Percentiles rank a stretch among this genome's conserved stretches.
phyloP scores from a whole-genome alignment of 2,113 vertebrate species.

The Neodon shergylaensis region DNA sequence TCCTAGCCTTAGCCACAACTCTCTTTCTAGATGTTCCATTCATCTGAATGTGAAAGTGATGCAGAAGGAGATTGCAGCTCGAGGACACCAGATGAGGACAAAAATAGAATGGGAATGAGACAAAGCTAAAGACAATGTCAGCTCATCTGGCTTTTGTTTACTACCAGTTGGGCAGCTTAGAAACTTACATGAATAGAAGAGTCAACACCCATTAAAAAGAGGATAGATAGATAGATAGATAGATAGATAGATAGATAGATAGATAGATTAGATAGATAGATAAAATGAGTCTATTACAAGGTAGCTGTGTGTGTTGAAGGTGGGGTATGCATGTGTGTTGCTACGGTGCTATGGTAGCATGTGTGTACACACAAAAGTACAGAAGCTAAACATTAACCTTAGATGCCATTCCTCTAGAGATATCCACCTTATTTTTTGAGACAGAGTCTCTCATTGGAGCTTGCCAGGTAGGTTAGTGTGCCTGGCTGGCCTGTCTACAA shows the following conservation, averaged over 20 bases:
- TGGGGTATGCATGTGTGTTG: background rate
- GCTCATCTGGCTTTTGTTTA: background rate
- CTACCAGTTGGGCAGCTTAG: background rate
- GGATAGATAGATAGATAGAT: background rate
- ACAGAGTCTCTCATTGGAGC: background rate
- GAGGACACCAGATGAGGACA: background rate
- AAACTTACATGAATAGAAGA: background rate
- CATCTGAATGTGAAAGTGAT: background rate
- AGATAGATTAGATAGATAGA: background rate
- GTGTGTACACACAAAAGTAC: background rate
- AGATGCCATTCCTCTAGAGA: background rate
- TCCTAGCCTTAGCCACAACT: background rate
- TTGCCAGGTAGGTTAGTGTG: background rate
- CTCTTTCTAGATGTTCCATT: background rate
- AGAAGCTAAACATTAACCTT: background rate
- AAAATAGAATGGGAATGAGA: background rate
- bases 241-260: background rate
- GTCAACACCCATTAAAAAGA: background rate
- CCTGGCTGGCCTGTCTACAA: background rate
- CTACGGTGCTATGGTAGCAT: background rate
- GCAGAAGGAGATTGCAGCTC: fast-evolving
- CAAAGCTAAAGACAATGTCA: background rate
- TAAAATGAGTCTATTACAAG: background rate
- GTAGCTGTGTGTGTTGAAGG: background rate
- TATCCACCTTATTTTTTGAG: background rate